These are phyloP conservation scores for Coranthus polyacanthus DNA, from an alignment of 2,797 vertebrate genomes.

Conservation along the genomic window DNA sequence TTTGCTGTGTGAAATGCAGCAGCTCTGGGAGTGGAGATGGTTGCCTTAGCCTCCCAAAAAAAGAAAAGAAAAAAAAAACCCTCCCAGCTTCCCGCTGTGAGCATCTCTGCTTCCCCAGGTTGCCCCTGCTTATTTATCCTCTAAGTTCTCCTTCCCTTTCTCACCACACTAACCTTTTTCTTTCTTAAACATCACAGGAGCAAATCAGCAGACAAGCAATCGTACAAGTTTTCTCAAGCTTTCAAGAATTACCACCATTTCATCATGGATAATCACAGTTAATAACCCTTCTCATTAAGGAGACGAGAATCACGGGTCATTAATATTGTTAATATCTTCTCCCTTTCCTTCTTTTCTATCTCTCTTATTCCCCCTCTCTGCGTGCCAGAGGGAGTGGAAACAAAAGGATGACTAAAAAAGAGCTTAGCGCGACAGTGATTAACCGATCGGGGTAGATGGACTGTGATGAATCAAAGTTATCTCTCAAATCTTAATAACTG, in stretches of 20 bases:
- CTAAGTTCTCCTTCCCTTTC: constrained; percentile 18
- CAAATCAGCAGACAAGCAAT: constrained; percentile 71
- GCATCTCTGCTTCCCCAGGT: constrained; percentile 42
- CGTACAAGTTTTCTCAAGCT: constrained; percentile 80
- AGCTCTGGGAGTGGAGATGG: constrained; percentile 31
- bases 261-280: constrained; percentile 84
- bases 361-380: constrained; percentile 59
- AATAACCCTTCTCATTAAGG: constrained; percentile 82
- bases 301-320: constrained; percentile 81
- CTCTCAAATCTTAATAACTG: constrained; percentile 84
- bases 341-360: constrained; percentile 64
- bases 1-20: constrained; percentile 41
- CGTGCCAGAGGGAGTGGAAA: constrained; percentile 74
- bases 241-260: constrained; percentile 79
- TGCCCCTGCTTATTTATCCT: constrained; percentile 46
- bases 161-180: constrained; percentile 48
- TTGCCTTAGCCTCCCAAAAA: constrained; percentile 28
- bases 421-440: constrained; percentile 80
- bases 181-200: constrained; percentile 72
- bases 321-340: constrained; percentile 86
- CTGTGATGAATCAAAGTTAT: constrained; percentile 85
- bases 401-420: constrained; percentile 75
- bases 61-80: constrained; percentile 15
- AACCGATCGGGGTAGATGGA: constrained; percentile 81
- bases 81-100: constrained; percentile 53